These are phyloP conservation scores for Colius striatus DNA, from an alignment of 2,113 vertebrate species.

Conservation along the genomic window DNA sequence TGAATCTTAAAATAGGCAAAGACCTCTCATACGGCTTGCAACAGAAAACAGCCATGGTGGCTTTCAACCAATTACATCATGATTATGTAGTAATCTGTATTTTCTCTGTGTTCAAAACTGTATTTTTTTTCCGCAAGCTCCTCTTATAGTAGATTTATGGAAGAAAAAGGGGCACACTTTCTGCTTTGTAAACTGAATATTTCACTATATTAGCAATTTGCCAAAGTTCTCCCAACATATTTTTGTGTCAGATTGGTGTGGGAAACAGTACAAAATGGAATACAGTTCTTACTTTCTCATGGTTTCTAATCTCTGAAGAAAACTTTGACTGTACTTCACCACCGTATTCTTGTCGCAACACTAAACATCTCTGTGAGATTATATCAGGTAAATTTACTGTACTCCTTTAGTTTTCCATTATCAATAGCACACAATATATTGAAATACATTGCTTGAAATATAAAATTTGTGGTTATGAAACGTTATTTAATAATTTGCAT, in stretches of 20 bases:
- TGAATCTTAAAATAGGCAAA: conserved; percentile 45
- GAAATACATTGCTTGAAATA: neutral
- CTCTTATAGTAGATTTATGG: conserved; percentile 46
- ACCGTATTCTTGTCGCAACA: neutral
- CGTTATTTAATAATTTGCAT: neutral
- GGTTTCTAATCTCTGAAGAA: conserved; percentile 11
- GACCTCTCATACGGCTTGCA: conserved; percentile 23
- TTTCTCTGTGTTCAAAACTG: conserved; percentile 43
- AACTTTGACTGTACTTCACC: neutral
- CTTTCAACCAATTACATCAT: conserved; percentile 61
- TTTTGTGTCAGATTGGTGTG: conserved; percentile 50
- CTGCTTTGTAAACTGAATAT: conserved; percentile 50
- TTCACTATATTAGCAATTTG: conserved; percentile 41
- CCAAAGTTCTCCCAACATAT: conserved; percentile 37
- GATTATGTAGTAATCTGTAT: conserved; percentile 50
- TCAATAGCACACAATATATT: neutral
- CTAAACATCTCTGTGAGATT: neutral
- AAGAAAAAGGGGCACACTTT: conserved; percentile 2
- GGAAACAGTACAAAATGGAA: conserved; percentile 20
- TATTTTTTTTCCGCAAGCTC: conserved; percentile 38
- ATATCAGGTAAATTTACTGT: neutral
- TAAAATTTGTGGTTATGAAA: neutral
- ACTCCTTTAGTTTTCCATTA: neutral
- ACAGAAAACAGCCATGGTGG: conserved; percentile 46
- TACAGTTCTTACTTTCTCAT: conserved; percentile 39